Evolutionary conservation across 2,888 invertebrate genomes (phyloP).

Genomic region (Aspidapion aeneum): DNA sequence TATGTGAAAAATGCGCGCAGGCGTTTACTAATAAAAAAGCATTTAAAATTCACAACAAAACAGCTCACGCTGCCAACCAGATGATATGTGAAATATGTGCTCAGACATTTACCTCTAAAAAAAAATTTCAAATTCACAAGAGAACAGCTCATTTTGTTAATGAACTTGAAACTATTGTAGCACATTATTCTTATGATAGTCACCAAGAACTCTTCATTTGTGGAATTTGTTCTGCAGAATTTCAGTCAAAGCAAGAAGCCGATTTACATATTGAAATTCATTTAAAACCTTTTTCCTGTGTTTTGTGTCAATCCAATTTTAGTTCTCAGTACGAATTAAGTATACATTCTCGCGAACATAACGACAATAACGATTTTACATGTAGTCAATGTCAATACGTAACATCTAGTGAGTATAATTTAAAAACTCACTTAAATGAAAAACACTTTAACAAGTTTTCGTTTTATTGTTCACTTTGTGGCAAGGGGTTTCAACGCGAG

Average conservation of each 20-base stretch:
- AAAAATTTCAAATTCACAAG: slow-evolving; percentile 27
- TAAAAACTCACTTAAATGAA: slow-evolving; percentile 55
- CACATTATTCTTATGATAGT: slow-evolving; percentile 31
- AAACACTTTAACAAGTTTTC: slow-evolving; percentile 52
- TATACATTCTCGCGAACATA: slow-evolving; percentile 39
- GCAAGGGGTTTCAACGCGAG: slow-evolving; percentile 52
- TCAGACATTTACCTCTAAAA: slow-evolving; percentile 40
- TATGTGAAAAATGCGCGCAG: too few species aligned
- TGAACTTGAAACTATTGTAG: not conserved
- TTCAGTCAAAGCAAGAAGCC: slow-evolving; percentile 34
- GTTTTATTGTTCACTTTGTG: slow-evolving; percentile 50
- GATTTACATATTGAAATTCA: slow-evolving; percentile 36
- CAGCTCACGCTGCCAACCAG: too few species aligned
- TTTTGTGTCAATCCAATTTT: slow-evolving; percentile 36
- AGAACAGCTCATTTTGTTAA: not conserved
- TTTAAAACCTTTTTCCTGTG: slow-evolving; percentile 41
- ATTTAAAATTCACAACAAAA: too few species aligned
- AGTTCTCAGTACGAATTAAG: slow-evolving; percentile 39
- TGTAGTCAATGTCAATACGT: slow-evolving; percentile 38
- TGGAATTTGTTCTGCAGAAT: slow-evolving; percentile 38
- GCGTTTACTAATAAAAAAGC: too few species aligned
- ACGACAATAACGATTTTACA: slow-evolving; percentile 29
- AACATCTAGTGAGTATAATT: slow-evolving; percentile 33
- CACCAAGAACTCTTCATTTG: slow-evolving; percentile 37
- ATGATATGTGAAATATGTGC: slow-evolving; percentile 49